Evolutionary conservation across 2,888 invertebrate species (phyloP).

Genomic region (Julus scandinavius): DNA sequence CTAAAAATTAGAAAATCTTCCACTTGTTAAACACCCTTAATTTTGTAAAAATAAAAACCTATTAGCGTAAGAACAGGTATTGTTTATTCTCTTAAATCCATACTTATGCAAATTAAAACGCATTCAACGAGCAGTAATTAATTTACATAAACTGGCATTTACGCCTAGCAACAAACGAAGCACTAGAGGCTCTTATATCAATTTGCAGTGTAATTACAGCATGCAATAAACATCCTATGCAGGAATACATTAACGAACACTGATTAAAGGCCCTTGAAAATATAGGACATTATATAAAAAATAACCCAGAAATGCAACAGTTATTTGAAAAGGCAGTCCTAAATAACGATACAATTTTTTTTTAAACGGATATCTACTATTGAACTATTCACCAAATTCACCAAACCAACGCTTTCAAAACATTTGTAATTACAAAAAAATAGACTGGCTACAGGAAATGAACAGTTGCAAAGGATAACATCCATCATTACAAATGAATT

Average conservation of each 20-base stretch:
- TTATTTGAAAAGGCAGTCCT: neutral
- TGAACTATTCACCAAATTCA: no score
- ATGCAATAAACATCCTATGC: neutral
- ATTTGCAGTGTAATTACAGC: neutral
- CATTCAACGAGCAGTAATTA: neutral
- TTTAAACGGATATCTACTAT: no score
- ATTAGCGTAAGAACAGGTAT: neutral
- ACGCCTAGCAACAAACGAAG: neutral
- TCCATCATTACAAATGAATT: neutral
- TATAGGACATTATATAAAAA: neutral
- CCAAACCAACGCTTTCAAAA: no score
- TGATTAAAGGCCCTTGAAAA: neutral
- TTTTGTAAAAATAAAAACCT: neutral
- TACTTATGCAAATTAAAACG: neutral
- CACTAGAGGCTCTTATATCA: neutral
- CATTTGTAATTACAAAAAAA: no score
- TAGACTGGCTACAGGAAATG: neutral
- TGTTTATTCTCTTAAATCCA: neutral
- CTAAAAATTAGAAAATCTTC: neutral
- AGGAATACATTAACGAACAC: neutral
- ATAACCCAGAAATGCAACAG: neutral
- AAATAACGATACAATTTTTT: no score
- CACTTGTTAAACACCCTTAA: neutral
- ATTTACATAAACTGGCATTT: neutral
- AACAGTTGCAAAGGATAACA: neutral